Evolutionary conservation across 1,140 invertebrate genomes (phyloP).

Genomic region (Leptopilina boulardi): DNA sequence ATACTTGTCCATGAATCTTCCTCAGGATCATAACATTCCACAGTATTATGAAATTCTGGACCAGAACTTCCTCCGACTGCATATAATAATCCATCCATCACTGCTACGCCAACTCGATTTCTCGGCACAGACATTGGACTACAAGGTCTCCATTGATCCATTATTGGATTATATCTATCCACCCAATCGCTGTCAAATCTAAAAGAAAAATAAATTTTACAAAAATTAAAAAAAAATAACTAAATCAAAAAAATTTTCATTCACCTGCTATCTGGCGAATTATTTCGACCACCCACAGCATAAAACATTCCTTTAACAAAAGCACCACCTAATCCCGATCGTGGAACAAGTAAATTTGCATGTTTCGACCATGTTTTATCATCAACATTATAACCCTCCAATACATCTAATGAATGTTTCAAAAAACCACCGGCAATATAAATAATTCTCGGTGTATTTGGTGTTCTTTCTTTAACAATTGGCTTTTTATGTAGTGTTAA

Average conservation of each 20-base stretch:
- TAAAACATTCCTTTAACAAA: conserved; percentile 92
- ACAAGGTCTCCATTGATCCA: conserved; percentile 87
- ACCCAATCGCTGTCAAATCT: conserved; percentile 74
- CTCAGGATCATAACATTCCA: conserved; percentile 95
- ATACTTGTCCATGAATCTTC: conserved; percentile 89
- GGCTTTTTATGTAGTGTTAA: conserved; percentile 89
- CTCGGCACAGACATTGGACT: conserved; percentile 89
- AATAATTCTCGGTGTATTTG: conserved; percentile 91
- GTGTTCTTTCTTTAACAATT: conserved; percentile 87
- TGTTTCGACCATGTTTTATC: conserved; percentile 89
- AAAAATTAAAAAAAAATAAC: conserved; percentile 27
- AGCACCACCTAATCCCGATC: conserved; percentile 91
- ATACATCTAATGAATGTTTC: conserved; percentile 87
- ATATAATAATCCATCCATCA: conserved; percentile 93
- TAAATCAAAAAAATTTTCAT: neutral
- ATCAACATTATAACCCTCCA: conserved; percentile 92
- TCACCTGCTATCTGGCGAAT: conserved; percentile 87
- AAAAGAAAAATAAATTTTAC: conserved; percentile 37
- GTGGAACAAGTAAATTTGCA: conserved; percentile 86
- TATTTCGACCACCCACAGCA: conserved; percentile 93
- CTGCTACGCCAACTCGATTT: conserved; percentile 92
- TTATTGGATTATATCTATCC: conserved; percentile 84
- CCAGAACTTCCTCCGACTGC: conserved; percentile 93
- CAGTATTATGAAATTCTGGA: conserved; percentile 87
- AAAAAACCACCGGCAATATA: conserved; percentile 94